Evolutionary conservation across 2,888 invertebrate species (phyloP).

Genomic region (Acrobasis repandana): DNA sequence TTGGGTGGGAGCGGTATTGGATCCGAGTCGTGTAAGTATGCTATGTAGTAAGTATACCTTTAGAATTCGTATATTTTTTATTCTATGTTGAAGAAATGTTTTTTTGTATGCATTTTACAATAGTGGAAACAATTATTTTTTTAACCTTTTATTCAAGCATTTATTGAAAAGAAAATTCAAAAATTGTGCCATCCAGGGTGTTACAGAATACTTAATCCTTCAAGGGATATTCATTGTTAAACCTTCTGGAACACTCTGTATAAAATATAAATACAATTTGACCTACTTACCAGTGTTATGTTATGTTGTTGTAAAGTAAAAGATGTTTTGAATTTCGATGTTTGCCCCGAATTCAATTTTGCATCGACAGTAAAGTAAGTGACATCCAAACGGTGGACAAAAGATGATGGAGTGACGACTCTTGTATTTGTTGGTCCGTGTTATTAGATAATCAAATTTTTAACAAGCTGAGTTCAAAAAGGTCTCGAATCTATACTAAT

Average conservation of each 20-base stretch:
- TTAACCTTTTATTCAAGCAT: background rate
- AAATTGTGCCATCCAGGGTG: no score
- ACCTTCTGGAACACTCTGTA: no score
- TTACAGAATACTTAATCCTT: no score
- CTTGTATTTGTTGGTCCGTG: no score
- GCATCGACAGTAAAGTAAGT: background rate
- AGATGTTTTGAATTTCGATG: background rate
- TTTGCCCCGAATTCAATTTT: background rate
- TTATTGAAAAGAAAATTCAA: background rate
- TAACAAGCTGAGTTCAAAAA: background rate
- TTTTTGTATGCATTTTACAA: constrained; percentile 46
- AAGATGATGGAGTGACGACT: no score
- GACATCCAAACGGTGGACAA: no score
- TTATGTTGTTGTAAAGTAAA: background rate
- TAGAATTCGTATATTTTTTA: constrained; percentile 10
- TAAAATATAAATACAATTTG: background rate
- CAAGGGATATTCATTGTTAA: no score
- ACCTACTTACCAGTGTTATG: background rate
- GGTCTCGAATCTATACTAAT: background rate
- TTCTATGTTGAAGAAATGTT: background rate
- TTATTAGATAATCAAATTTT: background rate
- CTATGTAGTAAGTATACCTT: no score
- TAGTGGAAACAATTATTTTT: background rate
- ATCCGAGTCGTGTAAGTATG: no score
- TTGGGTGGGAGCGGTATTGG: no score